A percentile compares a stretch with the other conserved stretches of the same genome.
Evolutionary conservation across 2,797 vertebrate species (phyloP).

Genomic region (Sylvilagus floridanus): DNA sequence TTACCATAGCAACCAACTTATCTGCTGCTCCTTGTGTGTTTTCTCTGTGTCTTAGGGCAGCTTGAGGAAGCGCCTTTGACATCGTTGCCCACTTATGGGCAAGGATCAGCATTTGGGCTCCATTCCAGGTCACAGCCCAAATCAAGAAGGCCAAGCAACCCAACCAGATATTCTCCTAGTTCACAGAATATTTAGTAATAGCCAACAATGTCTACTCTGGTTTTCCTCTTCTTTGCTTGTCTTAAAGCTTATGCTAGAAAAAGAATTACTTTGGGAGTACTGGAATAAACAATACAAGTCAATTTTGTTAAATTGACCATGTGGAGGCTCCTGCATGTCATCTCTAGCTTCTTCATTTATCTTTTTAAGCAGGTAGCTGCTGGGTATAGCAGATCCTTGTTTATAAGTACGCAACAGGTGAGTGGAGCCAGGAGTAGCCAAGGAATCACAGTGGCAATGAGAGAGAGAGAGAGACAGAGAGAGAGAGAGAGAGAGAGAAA

Average conservation of each 20-base stretch:
- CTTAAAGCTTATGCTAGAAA: conserved; percentile 14
- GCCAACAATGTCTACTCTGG: not conserved
- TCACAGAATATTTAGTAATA: not conserved
- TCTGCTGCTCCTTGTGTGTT: not conserved
- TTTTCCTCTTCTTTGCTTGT: not conserved
- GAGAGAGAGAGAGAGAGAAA: not conserved
- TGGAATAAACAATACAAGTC: conserved; percentile 1
- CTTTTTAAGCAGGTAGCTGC: not conserved
- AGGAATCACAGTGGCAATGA: not conserved
- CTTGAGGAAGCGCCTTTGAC: not conserved
- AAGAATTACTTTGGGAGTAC: not conserved
- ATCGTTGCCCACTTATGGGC: not conserved
- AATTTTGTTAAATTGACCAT: not conserved
- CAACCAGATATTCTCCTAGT: not conserved
- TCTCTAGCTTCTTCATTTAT: not conserved
- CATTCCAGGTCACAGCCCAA: not conserved
- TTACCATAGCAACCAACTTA: conserved; percentile 39
- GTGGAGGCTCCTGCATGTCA: not conserved
- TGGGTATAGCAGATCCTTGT: not conserved
- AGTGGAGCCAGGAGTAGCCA: not conserved
- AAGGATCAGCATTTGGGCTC: not conserved
- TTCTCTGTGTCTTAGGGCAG: not conserved
- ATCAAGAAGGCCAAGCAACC: not conserved
- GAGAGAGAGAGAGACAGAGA: not conserved
- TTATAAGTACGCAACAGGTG: not conserved